Evolutionary conservation across 2,113 vertebrate genomes (phyloP).

Genomic region (Rattus norvegicus): DNA sequence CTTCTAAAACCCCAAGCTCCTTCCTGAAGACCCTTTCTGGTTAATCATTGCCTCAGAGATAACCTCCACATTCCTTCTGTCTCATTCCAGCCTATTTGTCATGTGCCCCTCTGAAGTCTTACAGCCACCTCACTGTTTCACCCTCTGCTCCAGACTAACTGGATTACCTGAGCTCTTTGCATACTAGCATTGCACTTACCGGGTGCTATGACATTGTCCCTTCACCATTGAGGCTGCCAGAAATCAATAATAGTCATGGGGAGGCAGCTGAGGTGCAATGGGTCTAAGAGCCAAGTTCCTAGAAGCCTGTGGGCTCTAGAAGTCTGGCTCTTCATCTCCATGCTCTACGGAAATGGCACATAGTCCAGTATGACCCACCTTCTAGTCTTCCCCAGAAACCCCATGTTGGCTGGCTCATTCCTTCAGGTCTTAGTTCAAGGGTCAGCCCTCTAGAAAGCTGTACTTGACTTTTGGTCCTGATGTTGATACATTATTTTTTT

Average conservation of each 20-base stretch:
- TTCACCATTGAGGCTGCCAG: background rate
- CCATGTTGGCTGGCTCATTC: background rate
- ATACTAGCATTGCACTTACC: background rate
- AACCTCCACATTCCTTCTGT: constrained; percentile 26
- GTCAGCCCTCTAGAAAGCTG: background rate
- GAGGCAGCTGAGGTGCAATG: background rate
- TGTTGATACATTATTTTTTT: background rate
- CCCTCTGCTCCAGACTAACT: background rate
- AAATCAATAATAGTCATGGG: background rate
- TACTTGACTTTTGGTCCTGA: background rate
- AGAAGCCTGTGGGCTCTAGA: background rate
- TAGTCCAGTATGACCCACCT: background rate
- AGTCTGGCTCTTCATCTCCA: background rate
- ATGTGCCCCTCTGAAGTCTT: background rate
- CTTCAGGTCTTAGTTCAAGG: background rate
- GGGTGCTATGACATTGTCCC: background rate
- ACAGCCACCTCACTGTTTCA: background rate
- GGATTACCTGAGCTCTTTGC: background rate
- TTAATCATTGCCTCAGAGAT: constrained; percentile 71
- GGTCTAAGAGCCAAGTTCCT: background rate
- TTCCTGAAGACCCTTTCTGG: constrained; percentile 4
- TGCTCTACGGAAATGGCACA: background rate
- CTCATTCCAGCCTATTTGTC: background rate
- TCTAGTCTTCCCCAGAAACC: background rate
- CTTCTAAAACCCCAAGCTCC: constrained; percentile 26